Evolutionary conservation across 2,888 invertebrate species (phyloP), one percentile per base, ranked within the genome.

Genomic region (Mythimna loreyi): DNA sequence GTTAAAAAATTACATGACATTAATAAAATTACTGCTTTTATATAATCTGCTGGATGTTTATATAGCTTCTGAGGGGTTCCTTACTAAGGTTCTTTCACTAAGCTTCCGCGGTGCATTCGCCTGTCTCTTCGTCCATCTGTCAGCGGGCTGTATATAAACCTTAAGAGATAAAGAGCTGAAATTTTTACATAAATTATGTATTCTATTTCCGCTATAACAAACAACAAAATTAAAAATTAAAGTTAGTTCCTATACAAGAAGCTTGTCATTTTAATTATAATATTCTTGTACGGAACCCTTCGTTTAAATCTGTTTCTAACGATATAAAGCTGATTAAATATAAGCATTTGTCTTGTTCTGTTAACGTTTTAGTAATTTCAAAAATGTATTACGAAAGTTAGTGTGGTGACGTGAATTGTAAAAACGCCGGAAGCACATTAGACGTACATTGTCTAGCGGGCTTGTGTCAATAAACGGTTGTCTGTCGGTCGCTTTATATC

Each of bases 371-470:
- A 57, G 3, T 60, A 23, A 47, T 56, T 59, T 56, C 16, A 25
- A 40, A 65, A 59, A 80, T 66, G 40, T 60, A 59, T 59, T 50
- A 80, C 50, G 47, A 75, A 75, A 57, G 68, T 52, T 80, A 28
- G 50, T 67, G 57, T 49, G 65, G 66, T 78, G 72, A 63, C 57
- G 57, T 66, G 79, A 63, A 81, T 64, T 81, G 65, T 81, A 66
- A 81, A 67, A 78, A 61, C 63, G 40, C 72, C 73, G 82, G 79
- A 72, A 61, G 55, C 57, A 78, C 79, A 78, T 65, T 77, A 71
- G 81, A 77, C 81, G 71, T 47, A 81, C 78, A 64, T 79, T 82
- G 80, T 79, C 80, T 78, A 78, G 63, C 52, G 53, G 62, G 33
- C 62, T 71, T 72, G 56, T 59, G 74, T 59, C 75, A 71, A 77